phyloP scores from a whole-genome alignment of 1,140 invertebrate genomes.

The Globodera ellingtonae region DNA sequence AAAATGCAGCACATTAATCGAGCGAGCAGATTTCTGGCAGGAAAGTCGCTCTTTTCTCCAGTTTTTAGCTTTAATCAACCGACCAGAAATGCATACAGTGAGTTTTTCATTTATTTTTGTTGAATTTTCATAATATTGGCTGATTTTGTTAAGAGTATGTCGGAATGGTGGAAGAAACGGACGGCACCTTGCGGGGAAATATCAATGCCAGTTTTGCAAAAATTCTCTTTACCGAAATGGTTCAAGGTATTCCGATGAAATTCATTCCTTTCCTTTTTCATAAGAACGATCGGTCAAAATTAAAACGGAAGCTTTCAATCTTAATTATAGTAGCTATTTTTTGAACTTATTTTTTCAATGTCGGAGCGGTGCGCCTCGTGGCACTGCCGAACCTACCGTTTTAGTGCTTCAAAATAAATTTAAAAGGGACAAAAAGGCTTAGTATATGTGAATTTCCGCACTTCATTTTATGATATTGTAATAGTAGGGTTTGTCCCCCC shows the following conservation, averaged over 20 bases:
- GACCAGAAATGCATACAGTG: conserved; percentile 4
- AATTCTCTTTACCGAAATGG: conserved; percentile 58
- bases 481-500: too few relatives aligned
- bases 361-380: too few relatives aligned
- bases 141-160: conserved; percentile 29
- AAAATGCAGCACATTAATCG: conserved; percentile 4
- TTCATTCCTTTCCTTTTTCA: too few relatives aligned
- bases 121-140: neutral
- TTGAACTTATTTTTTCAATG: neutral
- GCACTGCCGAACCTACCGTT: too few relatives aligned
- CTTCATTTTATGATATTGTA: too few relatives aligned
- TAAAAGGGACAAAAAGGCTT: too few relatives aligned
- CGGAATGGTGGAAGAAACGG: conserved; percentile 28
- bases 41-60: neutral
- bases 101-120: neutral
- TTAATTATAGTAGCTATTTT: neutral
- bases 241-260: conserved; percentile 37
- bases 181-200: conserved; percentile 59
- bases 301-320: neutral
- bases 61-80: neutral
- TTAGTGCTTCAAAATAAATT: too few relatives aligned
- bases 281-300: neutral
- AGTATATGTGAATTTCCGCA: too few relatives aligned
- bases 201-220: conserved; percentile 51
- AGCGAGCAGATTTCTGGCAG: neutral